phyloP scores from a whole-genome alignment of 1,140 invertebrate species.

The Ridgeia piscesae region DNA sequence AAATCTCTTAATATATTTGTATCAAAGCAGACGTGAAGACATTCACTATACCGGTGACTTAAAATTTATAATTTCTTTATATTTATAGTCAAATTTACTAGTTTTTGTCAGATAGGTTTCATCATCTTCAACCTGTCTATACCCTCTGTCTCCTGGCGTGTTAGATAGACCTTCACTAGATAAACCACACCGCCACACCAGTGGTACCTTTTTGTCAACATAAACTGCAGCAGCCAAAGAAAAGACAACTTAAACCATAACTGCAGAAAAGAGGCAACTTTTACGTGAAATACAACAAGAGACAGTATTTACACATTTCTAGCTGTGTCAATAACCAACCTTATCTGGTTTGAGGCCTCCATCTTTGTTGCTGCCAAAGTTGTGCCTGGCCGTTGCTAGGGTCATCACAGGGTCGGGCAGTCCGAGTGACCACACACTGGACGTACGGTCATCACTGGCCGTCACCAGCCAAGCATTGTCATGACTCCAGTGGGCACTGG shows the following conservation, averaged over 20 bases:
- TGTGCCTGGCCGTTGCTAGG: constrained; percentile 36
- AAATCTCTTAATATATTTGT: too few species aligned
- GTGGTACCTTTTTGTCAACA: background rate
- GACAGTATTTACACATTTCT: constrained; percentile 15
- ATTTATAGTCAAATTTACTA: too few species aligned
- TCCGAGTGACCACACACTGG: constrained; percentile 44
- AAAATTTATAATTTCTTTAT: too few species aligned
- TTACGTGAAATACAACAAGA: background rate
- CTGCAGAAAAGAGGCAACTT: background rate
- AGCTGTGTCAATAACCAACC: constrained; percentile 19
- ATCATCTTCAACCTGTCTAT: too few species aligned
- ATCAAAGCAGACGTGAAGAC: too few species aligned
- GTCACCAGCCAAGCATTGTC: constrained; percentile 45
- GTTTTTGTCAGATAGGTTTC: too few species aligned
- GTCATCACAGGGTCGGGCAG: constrained; percentile 44
- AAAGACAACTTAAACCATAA: background rate
- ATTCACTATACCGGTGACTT: too few species aligned
- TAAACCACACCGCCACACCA: background rate
- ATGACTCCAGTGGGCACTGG: constrained; percentile 46
- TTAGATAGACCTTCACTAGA: too few species aligned
- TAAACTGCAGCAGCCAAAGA: too few species aligned
- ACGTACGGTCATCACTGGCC: constrained; percentile 51
- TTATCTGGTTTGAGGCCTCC: constrained; percentile 34
- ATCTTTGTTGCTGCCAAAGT: constrained; percentile 36
- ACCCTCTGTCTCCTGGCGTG: too few species aligned